Evolutionary conservation across 92 coral and sea anemone genomes (phyloP).

Genomic region (Blastomussa wellsi): DNA sequence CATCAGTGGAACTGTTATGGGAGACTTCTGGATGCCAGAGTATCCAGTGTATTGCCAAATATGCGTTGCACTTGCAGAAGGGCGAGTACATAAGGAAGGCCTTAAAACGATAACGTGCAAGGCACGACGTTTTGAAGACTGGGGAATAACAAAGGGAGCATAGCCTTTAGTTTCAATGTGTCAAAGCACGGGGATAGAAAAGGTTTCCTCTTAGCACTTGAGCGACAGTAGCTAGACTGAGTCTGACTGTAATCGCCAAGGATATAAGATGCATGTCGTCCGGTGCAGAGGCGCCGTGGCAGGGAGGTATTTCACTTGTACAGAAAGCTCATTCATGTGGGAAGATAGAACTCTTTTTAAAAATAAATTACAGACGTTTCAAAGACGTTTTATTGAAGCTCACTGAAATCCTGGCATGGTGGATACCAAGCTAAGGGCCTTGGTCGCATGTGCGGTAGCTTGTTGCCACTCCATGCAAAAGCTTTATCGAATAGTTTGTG

Average conservation of each 20-base stretch:
- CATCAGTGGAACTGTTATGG: slow-evolving; percentile 36
- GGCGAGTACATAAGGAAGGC: slow-evolving; percentile 40
- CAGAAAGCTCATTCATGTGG: too few species aligned
- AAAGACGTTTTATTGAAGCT: too few species aligned
- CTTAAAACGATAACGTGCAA: slow-evolving; percentile 22
- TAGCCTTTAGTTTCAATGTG: neutral
- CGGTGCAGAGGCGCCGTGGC: too few species aligned
- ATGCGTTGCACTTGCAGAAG: slow-evolving; percentile 32
- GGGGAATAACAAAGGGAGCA: slow-evolving; percentile 25
- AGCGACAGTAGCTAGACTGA: neutral
- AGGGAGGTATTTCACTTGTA: too few species aligned
- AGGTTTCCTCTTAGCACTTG: neutral
- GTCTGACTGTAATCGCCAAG: neutral
- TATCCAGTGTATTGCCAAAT: slow-evolving; percentile 37
- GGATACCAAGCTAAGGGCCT: too few species aligned
- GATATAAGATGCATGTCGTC: too few species aligned
- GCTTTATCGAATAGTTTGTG: too few species aligned
- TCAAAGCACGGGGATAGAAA: neutral
- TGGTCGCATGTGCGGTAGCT: too few species aligned
- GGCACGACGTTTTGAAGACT: slow-evolving; percentile 25
- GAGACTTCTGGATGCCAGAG: slow-evolving; percentile 18
- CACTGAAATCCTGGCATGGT: too few species aligned
- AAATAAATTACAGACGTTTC: too few species aligned
- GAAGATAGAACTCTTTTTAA: too few species aligned
- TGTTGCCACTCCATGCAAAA: too few species aligned